phyloP scores from a whole-genome alignment of 2,113 vertebrate species.

The Eudyptes chrysolophus region DNA sequence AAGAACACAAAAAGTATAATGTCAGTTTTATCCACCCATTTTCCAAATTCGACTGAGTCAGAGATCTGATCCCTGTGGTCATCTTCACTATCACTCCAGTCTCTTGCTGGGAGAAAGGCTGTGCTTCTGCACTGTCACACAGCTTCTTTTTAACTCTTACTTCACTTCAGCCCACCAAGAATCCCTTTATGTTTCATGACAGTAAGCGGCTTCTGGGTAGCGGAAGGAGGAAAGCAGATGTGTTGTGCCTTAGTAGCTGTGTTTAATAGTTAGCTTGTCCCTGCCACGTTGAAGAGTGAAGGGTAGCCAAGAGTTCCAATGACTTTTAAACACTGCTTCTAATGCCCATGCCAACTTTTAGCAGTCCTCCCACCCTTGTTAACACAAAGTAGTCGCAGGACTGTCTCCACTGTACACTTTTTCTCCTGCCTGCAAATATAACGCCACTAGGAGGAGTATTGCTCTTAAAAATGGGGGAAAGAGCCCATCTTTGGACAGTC shows the following conservation, averaged over 20 bases:
- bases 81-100: background rate
- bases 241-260: background rate
- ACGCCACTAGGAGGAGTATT: constrained; percentile 38
- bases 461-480: background rate
- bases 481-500: fast-evolving
- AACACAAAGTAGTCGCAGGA: background rate
- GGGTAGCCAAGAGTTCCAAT: background rate
- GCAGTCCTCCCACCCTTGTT: background rate
- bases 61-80: background rate
- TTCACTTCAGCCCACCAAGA: background rate
- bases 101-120: background rate
- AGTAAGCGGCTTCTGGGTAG: background rate
- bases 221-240: background rate
- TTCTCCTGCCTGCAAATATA: background rate
- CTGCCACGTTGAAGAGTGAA: background rate
- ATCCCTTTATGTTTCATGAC: background rate
- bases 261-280: background rate
- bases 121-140: background rate
- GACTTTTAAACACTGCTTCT: background rate
- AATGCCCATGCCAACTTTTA: background rate
- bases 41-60: background rate
- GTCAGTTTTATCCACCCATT: background rate
- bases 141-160: background rate
- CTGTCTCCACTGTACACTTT: fast-evolving
- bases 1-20: background rate